Conservation (phyloP, 2,113 vertebrate genomes). For the Motacilla alba region DNA sequence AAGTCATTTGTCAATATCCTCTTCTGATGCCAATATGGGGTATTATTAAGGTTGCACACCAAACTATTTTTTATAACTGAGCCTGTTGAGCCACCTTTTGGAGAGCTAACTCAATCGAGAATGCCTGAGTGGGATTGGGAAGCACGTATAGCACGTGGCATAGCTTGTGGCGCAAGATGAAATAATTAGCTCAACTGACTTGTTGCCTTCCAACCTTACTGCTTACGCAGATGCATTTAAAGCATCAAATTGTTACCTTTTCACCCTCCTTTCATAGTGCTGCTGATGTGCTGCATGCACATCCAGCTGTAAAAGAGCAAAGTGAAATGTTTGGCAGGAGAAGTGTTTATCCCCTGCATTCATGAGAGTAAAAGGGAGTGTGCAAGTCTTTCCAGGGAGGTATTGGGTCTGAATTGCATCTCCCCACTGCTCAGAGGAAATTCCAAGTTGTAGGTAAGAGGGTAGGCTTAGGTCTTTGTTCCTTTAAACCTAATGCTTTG, state of each 20-base stretch:
- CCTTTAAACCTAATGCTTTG: slow-evolving; percentile 8
- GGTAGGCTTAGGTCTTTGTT: neutral
- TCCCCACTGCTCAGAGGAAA: neutral
- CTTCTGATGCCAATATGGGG: neutral
- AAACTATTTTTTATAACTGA: neutral
- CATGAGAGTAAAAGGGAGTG: neutral
- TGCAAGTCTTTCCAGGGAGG: neutral
- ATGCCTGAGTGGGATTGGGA: neutral
- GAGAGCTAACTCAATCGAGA: neutral
- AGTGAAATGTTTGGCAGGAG: neutral
- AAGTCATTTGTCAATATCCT: slow-evolving; percentile 20
- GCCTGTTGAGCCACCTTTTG: neutral
- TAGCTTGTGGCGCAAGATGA: neutral
- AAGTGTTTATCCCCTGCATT: neutral
- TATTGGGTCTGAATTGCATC: neutral
- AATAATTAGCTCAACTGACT: neutral
- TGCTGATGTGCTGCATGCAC: neutral
- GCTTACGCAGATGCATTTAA: neutral
- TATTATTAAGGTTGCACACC: neutral
- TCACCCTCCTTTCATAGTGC: neutral
- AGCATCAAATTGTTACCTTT: neutral
- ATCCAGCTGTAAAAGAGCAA: neutral
- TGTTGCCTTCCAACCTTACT: neutral
- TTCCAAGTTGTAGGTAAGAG: slow-evolving; percentile 9
- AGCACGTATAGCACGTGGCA: neutral